Conservation (phyloP, 2,113 vertebrate species). For the Petrocephalus microphthalmus region DNA sequence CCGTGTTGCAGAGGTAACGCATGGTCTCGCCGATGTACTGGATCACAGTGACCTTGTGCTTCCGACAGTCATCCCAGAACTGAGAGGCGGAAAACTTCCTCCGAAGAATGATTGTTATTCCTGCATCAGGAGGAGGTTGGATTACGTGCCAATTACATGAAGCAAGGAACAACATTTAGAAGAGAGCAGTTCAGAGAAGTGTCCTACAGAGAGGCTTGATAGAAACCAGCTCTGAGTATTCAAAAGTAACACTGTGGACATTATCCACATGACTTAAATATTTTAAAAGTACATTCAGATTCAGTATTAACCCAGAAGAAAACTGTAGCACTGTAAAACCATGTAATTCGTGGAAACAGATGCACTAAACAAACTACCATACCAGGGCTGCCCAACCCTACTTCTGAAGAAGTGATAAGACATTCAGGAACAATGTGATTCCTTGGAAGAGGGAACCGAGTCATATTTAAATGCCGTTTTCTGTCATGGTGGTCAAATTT, state of each 20-base stretch:
- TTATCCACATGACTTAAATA: not conserved
- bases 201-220: not conserved
- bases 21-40: slow-evolving; percentile 88
- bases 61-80: slow-evolving; percentile 88
- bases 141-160: not conserved
- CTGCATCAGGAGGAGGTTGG: slow-evolving; percentile 43
- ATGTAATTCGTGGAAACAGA: not conserved
- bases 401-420: not conserved
- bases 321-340: not conserved
- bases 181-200: not conserved
- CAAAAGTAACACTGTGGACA: not conserved
- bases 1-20: slow-evolving; percentile 75
- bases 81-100: slow-evolving; percentile 83
- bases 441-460: not conserved
- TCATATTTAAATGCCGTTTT: not conserved
- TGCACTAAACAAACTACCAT: not conserved
- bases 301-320: not conserved
- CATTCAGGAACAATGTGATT: not conserved
- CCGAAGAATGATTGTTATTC: slow-evolving; percentile 67
- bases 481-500: not conserved
- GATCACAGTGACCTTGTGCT: slow-evolving; percentile 76
- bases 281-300: not conserved
- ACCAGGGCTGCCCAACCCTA: not conserved
- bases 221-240: not conserved
- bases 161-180: not conserved